Percentiles rank a stretch among this genome's conserved stretches.
Conservation (phyloP, 53 echinoderm and acorn worm genomes). For the Apostichopus leukothele region DNA sequence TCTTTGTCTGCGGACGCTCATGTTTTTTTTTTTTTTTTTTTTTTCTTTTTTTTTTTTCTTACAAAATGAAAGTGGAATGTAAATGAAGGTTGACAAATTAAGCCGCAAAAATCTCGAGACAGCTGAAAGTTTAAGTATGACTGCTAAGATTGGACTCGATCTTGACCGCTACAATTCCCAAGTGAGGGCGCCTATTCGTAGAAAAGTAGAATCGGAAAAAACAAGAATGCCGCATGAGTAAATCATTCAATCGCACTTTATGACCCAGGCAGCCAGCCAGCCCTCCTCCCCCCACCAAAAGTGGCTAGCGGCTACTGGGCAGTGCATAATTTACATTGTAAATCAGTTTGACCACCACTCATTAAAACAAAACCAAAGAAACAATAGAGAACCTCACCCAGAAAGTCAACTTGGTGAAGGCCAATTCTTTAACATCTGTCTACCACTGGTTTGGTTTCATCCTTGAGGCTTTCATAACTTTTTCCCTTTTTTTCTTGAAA, state of each 20-base stretch:
- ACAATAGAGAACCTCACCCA: constrained; percentile 13
- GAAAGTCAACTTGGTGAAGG: constrained; percentile 25
- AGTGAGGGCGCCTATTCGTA: constrained; percentile 27
- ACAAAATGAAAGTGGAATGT: constrained; percentile 7
- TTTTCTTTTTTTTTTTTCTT: background rate
- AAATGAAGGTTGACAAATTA: constrained; percentile 34
- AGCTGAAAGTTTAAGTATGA: background rate
- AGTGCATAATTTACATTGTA: constrained; percentile 37
- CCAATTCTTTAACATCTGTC: background rate
- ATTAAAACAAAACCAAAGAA: constrained; percentile 34
- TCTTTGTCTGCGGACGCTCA: constrained; percentile 32
- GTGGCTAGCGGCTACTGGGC: background rate
- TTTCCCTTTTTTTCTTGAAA: background rate
- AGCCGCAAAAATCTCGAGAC: constrained; percentile 23
- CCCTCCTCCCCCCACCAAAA: background rate
- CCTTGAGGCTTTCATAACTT: background rate
- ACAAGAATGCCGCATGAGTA: constrained; percentile 29
- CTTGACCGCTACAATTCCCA: constrained; percentile 37
- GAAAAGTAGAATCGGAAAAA: constrained; percentile 20
- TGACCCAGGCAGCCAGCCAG: background rate
- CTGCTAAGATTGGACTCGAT: background rate
- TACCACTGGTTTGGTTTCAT: background rate
- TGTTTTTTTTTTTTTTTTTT: background rate
- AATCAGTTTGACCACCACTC: constrained; percentile 42
- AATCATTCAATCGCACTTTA: constrained; percentile 38